Conservation (phyloP, 2,113 vertebrate species). For the Corapipo altera region DNA sequence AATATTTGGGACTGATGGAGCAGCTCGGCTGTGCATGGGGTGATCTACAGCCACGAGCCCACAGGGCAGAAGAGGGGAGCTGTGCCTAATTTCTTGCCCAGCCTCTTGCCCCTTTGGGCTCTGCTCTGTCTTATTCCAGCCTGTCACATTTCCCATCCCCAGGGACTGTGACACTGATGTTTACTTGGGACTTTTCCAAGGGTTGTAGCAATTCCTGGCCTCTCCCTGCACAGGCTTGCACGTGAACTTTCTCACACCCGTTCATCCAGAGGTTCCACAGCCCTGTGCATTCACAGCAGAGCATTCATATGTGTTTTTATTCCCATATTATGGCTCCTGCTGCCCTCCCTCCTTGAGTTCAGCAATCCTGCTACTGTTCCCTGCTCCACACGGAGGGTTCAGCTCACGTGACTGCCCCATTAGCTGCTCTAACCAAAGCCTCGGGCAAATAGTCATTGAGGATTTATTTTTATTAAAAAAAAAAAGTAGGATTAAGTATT, state of each 20-base stretch:
- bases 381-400: neutral
- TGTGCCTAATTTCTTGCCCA: neutral
- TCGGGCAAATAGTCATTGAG: conserved; percentile 64
- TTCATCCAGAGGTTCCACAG: neutral
- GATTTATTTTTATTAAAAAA: conserved; percentile 69
- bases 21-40: neutral
- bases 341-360: neutral
- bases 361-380: conserved; percentile 11
- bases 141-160: neutral
- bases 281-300: neutral
- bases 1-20: neutral
- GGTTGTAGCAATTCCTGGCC: neutral
- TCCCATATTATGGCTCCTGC: neutral
- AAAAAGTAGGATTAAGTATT: conserved; percentile 46
- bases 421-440: conserved; percentile 57
- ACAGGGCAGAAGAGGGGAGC: neutral
- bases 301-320: neutral
- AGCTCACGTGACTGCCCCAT: conserved; percentile 4
- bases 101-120: neutral
- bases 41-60: neutral
- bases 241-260: neutral
- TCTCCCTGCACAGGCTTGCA: neutral
- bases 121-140: rapidly evolving
- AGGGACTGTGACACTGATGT: rapidly evolving
- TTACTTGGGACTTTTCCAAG: neutral